Percentiles rank a stretch among this genome's conserved stretches.
These are phyloP conservation scores for Scolopax mira DNA, from an alignment of 2,113 vertebrate species.

Conservation along the genomic window DNA sequence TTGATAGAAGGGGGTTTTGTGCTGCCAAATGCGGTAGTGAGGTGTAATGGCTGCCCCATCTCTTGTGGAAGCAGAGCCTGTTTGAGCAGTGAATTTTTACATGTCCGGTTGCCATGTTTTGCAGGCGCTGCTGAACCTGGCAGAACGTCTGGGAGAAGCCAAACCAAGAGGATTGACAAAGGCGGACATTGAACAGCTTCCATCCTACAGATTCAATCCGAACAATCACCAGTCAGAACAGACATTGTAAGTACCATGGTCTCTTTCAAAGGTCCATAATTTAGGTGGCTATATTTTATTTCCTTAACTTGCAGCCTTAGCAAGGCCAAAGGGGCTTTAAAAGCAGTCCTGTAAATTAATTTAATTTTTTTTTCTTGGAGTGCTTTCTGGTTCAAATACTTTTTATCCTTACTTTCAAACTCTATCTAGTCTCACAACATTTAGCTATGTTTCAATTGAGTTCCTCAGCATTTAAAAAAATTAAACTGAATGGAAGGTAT, in stretches of 20 bases:
- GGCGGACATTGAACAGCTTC: constrained; percentile 96
- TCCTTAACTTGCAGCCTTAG: neutral
- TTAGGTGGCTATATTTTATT: neutral
- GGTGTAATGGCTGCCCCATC: neutral
- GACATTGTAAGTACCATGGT: constrained; percentile 85
- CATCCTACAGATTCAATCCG: constrained; percentile 96
- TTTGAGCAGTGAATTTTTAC: neutral
- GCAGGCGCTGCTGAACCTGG: constrained; percentile 93
- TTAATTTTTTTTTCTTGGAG: neutral
- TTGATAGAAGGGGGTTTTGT: neutral
- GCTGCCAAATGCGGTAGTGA: neutral
- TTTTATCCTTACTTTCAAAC: neutral
- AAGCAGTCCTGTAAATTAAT: neutral
- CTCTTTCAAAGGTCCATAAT: neutral
- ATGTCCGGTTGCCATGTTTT: neutral
- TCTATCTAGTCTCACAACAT: neutral
- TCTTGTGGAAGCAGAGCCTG: neutral
- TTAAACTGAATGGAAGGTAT: neutral
- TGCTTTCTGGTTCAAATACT: neutral
- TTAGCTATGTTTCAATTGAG: neutral
- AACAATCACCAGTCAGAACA: constrained; percentile 98
- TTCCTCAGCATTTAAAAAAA: neutral
- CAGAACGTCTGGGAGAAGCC: constrained; percentile 94
- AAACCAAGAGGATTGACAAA: constrained; percentile 95
- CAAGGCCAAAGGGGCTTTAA: neutral